Evolutionary conservation across 2,888 invertebrate species (phyloP).

Genomic region (Embidobia sp.): DNA sequence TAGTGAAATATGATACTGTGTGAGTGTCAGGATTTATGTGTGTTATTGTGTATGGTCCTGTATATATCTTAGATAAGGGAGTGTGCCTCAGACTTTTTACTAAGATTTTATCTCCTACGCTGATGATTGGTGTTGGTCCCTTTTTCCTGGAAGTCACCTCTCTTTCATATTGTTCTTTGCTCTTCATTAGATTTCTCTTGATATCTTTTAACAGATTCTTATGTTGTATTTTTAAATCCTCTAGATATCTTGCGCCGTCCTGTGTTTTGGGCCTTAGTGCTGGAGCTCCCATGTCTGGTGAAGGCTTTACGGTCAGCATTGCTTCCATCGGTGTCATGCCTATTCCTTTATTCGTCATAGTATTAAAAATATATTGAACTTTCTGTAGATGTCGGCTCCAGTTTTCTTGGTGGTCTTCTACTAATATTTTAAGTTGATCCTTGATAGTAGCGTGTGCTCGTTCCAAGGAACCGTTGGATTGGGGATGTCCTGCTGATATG

Average conservation of each 20-base stretch:
- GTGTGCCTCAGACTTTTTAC: conserved; percentile 5
- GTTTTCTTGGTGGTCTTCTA: too few species aligned
- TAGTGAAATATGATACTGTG: conserved; percentile 2
- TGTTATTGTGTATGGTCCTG: conserved; percentile 1
- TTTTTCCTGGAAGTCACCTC: conserved; percentile 5
- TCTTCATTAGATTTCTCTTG: conserved; percentile 5
- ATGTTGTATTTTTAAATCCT: neutral
- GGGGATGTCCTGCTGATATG: too few species aligned
- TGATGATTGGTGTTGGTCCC: conserved; percentile 10
- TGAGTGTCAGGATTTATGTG: conserved; percentile 7
- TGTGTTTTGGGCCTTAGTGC: neutral
- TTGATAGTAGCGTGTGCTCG: too few species aligned
- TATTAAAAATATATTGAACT: too few species aligned
- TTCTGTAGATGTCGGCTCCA: too few species aligned
- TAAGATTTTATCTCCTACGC: conserved; percentile 8
- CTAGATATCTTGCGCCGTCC: neutral
- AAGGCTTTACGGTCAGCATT: too few species aligned
- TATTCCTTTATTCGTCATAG: too few species aligned
- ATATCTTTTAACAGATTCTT: neutral
- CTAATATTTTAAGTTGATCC: too few species aligned
- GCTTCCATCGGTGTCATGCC: too few species aligned
- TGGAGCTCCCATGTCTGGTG: too few species aligned
- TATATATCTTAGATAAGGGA: conserved; percentile 2
- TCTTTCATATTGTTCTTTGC: conserved; percentile 1
- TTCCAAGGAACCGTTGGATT: too few species aligned